Percentiles rank a stretch among this genome's conserved stretches.
Conservation (phyloP, 2,888 invertebrate species). For the Scaeva pyrastri region DNA sequence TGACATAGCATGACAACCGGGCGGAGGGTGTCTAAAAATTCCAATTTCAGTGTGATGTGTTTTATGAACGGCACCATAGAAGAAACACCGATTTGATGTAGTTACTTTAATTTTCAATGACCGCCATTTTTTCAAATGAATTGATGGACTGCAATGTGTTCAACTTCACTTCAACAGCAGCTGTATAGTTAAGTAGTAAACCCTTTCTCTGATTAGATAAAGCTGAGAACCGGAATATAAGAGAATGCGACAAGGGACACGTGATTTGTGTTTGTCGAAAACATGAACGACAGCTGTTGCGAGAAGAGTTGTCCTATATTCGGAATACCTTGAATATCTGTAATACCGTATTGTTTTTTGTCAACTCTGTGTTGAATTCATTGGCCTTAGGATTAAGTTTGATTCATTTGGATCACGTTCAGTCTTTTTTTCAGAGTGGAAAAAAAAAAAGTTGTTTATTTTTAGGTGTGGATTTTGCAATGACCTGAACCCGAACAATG, state of each 20-base stretch:
- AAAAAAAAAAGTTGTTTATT: background rate
- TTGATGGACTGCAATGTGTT: too few species aligned
- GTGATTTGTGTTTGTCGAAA: background rate
- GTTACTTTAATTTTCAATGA: too few species aligned
- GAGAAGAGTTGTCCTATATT: background rate
- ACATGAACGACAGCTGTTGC: background rate
- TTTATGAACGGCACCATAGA: too few species aligned
- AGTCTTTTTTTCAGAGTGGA: background rate
- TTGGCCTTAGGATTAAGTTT: background rate
- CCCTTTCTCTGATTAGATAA: background rate
- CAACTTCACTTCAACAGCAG: too few species aligned
- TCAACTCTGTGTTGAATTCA: too few species aligned
- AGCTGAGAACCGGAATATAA: slow-evolving; percentile 15
- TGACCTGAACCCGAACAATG: background rate
- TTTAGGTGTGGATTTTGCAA: too few species aligned
- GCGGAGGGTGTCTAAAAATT: too few species aligned
- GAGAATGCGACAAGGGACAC: slow-evolving; percentile 9
- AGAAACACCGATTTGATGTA: too few species aligned
- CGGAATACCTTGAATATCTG: background rate
- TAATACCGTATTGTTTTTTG: background rate
- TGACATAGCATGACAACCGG: too few species aligned
- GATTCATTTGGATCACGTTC: background rate
- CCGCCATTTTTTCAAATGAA: too few species aligned
- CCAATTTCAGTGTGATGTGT: too few species aligned
- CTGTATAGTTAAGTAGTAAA: too few species aligned